Evolutionary conservation across 2,113 vertebrate species (phyloP), one percentile per base, ranked within the genome.

Genomic region (Cebidichthys violaceus): DNA sequence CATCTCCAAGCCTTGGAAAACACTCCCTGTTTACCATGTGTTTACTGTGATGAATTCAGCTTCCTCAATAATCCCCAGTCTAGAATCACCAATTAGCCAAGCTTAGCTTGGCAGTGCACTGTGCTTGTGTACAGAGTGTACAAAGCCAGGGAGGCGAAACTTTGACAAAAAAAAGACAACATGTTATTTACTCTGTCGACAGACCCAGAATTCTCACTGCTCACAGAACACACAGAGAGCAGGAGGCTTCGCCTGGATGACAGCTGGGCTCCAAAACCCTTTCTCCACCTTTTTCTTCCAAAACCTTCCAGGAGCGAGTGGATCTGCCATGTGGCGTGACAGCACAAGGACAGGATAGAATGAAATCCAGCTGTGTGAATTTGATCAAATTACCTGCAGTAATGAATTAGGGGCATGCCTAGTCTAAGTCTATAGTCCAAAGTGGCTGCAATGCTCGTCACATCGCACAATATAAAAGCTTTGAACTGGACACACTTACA

Each of bases 71-170:
- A 87, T 83, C 77, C 80, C 67, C 65, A 50, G 61, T 89, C 66
- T 77, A 80, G 75, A 88, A 82, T 84, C 65, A 57, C 81, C 88
- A 91, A 86, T 91, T 88, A 86, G 83, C 83, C 83, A 84, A 83
- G 83, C 83, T 84, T 77, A 71, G 78, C 65, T 85, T 85, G 85
- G 83, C 78, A 77, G 37, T 39, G 71, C 61, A 11, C 72, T 70
- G 22, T 70, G 74, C 79, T 81, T 83, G 80, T 91, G 75, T 71
- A 77, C 72, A 72, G 60, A 76, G 59, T 67, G 81, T 39, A 75
- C 47, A 35, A 39, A 59, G 77, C 75, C 75, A 89, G 41, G 31
- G 60, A 86, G 81, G 83, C 64, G 2, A 87, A 86, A 88, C 79
- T 86, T 80, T 86, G 88, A 86, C 77, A 84, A 71, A 43, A 82